Conservation (phyloP, 1,140 invertebrate genomes). For the Drosophila biarmipes region DNA sequence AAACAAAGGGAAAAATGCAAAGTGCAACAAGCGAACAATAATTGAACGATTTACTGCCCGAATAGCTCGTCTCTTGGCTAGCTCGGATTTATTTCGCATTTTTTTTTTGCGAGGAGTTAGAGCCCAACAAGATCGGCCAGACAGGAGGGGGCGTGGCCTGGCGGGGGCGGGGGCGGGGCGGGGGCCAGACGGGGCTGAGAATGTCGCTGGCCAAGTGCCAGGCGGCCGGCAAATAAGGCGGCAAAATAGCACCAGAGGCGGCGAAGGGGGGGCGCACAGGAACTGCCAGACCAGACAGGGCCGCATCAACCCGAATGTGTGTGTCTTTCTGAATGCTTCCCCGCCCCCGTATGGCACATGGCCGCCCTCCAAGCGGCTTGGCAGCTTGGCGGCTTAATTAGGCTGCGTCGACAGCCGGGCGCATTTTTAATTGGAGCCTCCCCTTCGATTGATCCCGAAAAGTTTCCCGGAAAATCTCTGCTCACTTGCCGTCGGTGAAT, state of each 20-base stretch:
- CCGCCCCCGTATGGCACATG: conserved; percentile 1
- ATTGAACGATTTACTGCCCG: conserved; percentile 64
- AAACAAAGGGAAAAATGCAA: conserved; percentile 48
- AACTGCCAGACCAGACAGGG: conserved; percentile 36
- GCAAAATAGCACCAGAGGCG: conserved; percentile 42
- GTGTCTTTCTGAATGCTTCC: conserved; percentile 15
- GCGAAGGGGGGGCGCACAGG: conserved; percentile 1
- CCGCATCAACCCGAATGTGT: conserved; percentile 14
- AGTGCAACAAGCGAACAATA: conserved; percentile 40
- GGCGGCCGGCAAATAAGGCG: conserved; percentile 58
- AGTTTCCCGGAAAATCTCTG: conserved; percentile 6
- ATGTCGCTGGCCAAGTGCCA: conserved; percentile 64
- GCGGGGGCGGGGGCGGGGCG: conserved; percentile 10
- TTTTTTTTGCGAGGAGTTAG: conserved; percentile 17
- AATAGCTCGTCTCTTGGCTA: conserved; percentile 40
- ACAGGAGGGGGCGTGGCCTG: conserved; percentile 8
- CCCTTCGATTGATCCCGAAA: conserved; percentile 46
- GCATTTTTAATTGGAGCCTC: conserved; percentile 50
- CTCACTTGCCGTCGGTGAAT: conserved; percentile 62
- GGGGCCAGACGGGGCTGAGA: conserved; percentile 50
- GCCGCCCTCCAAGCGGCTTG: no score
- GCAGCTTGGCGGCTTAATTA: conserved; percentile 66
- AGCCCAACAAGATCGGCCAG: conserved; percentile 41
- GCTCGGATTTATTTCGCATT: not conserved
- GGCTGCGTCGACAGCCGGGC: conserved; percentile 38